Conservation (phyloP, 2,113 vertebrate species). For the Apaloderma vittatum region DNA sequence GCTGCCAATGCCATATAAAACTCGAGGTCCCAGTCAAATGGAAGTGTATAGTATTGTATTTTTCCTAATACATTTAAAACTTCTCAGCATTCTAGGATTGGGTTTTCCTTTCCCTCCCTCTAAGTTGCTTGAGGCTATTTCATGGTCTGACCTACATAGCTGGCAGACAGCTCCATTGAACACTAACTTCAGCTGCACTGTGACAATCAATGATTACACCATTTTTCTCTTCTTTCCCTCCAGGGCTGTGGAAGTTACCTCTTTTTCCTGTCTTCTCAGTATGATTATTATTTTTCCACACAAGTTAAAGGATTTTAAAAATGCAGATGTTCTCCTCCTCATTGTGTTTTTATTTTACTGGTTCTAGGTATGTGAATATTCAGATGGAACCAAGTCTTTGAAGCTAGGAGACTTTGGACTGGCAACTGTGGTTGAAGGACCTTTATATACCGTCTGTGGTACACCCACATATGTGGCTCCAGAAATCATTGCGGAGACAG, state of each 20-base stretch:
- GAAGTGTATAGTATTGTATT: neutral
- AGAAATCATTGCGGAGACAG: constrained; percentile 95
- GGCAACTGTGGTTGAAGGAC: constrained; percentile 95
- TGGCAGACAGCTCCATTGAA: neutral
- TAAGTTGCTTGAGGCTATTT: neutral
- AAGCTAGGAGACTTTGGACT: constrained; percentile 97
- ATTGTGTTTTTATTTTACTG: neutral
- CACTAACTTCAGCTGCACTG: neutral
- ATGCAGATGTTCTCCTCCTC: neutral
- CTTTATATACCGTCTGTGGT: constrained; percentile 93
- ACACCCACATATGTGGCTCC: constrained; percentile 98
- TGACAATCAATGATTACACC: neutral
- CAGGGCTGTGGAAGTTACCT: neutral
- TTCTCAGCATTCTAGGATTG: neutral
- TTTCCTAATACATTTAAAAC: neutral
- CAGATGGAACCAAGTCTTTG: constrained; percentile 92
- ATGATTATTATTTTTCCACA: neutral
- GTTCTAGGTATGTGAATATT: constrained; percentile 91
- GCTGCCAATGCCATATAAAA: neutral
- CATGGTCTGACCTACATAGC: neutral
- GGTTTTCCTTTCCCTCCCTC: neutral
- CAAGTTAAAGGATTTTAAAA: neutral
- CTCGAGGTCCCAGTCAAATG: neutral
- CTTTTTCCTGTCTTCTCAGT: neutral
- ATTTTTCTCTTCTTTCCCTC: neutral